A percentile compares a stretch with the other conserved stretches of the same genome.
These are phyloP conservation scores for Malurus melanocephalus DNA, from an alignment of 2,113 vertebrate species.

Conservation along the genomic window DNA sequence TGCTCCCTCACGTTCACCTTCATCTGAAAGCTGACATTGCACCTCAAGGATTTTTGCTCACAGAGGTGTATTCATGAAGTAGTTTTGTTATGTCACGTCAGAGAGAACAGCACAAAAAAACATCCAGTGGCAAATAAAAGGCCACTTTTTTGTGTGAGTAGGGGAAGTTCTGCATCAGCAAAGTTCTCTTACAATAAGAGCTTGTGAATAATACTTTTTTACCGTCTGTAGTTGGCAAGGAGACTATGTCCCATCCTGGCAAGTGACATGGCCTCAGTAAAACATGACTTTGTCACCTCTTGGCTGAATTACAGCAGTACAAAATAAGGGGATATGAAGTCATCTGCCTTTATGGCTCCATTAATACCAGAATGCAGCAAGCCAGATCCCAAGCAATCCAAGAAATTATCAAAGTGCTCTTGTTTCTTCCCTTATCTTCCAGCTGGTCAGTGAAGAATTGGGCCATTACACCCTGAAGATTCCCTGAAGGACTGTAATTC, in stretches of 20 bases:
- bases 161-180: slow-evolving; percentile 5
- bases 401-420: slow-evolving; percentile 27
- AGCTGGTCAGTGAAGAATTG: neutral
- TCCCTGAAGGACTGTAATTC: neutral
- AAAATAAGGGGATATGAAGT: slow-evolving; percentile 44
- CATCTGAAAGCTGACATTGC: neutral
- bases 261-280: slow-evolving; percentile 15
- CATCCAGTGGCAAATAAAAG: neutral
- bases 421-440: slow-evolving; percentile 19
- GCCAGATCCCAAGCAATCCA: neutral
- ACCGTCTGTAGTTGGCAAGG: slow-evolving; percentile 20
- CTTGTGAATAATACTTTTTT: slow-evolving; percentile 35
- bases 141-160: neutral
- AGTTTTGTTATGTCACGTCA: neutral
- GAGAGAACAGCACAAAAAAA: neutral
- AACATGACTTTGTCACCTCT: slow-evolving; percentile 40
- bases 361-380: slow-evolving; percentile 9
- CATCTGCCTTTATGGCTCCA: slow-evolving; percentile 23
- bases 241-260: slow-evolving; percentile 16
- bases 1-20: accelerated
- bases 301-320: slow-evolving; percentile 39
- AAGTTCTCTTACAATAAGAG: neutral
- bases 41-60: neutral
- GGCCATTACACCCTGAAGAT: neutral
- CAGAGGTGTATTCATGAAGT: neutral